phyloP scores from a whole-genome alignment of 1,140 invertebrate species.

The Amyelois transitella region DNA sequence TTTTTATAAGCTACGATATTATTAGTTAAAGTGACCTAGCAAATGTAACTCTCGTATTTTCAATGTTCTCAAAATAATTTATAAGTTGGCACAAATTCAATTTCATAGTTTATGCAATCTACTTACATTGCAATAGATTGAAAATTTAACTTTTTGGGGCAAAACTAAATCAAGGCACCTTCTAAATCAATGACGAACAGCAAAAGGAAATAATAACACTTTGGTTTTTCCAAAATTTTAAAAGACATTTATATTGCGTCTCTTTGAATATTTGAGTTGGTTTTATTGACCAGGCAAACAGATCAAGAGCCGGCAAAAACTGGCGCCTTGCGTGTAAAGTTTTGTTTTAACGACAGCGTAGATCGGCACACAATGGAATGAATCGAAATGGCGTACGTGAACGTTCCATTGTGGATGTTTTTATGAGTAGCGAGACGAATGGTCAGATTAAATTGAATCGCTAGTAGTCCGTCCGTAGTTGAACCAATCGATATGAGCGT shows the following conservation, averaged over 20 bases:
- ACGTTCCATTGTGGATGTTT: conserved; percentile 1
- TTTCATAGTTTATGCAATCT: no score
- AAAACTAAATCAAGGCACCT: no score
- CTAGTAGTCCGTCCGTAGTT: conserved; percentile 12
- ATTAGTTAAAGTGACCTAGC: no score
- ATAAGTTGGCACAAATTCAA: no score
- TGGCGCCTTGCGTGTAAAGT: neutral
- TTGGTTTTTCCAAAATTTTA: neutral
- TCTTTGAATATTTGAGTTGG: neutral
- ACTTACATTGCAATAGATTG: no score
- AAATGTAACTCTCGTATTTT: no score
- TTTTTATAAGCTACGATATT: no score
- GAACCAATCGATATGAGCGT: conserved; percentile 35
- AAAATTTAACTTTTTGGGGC: no score
- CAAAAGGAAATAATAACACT: neutral
- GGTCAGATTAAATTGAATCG: conserved; percentile 18
- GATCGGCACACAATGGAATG: neutral
- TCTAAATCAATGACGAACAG: no score
- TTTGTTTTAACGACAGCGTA: neutral
- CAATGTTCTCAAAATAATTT: no score
- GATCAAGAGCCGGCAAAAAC: neutral
- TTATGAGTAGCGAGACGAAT: conserved; percentile 9
- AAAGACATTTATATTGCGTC: neutral
- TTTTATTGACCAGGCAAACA: neutral
- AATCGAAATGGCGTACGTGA: neutral